Evolutionary conservation across 2,888 invertebrate species (phyloP).

Genomic region (Sminthurides aquaticus): DNA sequence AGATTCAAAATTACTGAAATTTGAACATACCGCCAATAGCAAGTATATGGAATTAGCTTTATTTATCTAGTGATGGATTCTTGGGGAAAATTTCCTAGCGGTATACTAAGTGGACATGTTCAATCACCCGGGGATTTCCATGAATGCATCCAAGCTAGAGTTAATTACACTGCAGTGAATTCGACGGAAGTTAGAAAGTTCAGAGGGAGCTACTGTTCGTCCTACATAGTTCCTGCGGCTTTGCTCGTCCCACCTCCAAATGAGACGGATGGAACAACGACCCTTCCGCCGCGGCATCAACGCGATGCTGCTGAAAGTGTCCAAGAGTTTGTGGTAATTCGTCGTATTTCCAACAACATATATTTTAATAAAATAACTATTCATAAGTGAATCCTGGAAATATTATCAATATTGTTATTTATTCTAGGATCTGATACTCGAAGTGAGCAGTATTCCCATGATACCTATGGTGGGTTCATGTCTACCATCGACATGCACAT

Average conservation of each 20-base stretch:
- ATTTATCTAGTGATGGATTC: background rate
- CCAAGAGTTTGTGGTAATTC: constrained; percentile 1
- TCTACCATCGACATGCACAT: constrained; percentile 48
- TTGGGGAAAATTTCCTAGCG: background rate
- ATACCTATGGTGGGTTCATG: constrained; percentile 29
- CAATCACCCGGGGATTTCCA: background rate
- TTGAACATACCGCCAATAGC: background rate
- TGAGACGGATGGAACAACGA: background rate
- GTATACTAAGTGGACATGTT: background rate
- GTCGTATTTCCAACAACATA: too few species aligned
- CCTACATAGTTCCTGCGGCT: background rate
- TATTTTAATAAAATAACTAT: too few species aligned
- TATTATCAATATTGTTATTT: too few species aligned
- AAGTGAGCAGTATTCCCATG: background rate
- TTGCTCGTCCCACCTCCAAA: too few species aligned
- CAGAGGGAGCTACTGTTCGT: background rate
- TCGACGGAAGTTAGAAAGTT: background rate
- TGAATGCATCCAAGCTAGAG: background rate
- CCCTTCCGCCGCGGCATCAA: background rate
- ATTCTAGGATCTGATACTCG: background rate
- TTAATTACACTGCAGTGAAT: background rate
- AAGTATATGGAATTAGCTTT: too few species aligned
- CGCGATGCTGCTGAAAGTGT: background rate
- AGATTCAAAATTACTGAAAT: background rate
- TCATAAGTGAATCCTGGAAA: too few species aligned